phyloP scores from a whole-genome alignment of 2,888 invertebrate genomes.

The Serrognathus titanus region DNA sequence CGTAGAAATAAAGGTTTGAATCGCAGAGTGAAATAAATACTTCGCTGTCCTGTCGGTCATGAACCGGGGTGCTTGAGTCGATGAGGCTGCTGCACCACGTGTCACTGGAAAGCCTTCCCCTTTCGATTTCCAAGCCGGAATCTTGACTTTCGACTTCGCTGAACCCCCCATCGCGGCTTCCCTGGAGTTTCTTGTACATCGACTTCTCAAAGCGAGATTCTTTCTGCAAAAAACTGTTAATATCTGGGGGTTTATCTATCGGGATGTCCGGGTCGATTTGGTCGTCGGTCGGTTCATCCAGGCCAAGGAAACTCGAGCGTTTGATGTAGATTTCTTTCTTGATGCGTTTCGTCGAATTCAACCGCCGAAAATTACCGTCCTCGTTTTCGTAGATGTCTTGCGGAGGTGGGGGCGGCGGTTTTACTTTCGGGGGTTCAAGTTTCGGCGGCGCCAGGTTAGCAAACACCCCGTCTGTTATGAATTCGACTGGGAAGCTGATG shows the following conservation, averaged over 20 bases:
- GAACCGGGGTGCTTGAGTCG: slow-evolving; percentile 45
- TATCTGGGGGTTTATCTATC: slow-evolving; percentile 72
- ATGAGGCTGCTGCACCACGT: slow-evolving; percentile 54
- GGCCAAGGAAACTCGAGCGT: slow-evolving; percentile 80
- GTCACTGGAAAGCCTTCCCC: slow-evolving; percentile 53
- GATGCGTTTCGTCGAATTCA: slow-evolving; percentile 80
- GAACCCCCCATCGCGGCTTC: slow-evolving; percentile 35
- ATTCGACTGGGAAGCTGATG: slow-evolving; percentile 31
- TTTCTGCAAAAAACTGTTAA: slow-evolving; percentile 75
- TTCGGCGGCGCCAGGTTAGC: slow-evolving; percentile 42
- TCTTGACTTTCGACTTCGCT: slow-evolving; percentile 64
- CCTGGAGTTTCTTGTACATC: slow-evolving; percentile 60
- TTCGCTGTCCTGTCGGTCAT: slow-evolving; percentile 79
- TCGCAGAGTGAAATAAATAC: slow-evolving; percentile 36
- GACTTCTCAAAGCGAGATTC: slow-evolving; percentile 76
- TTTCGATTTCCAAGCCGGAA: slow-evolving; percentile 72
- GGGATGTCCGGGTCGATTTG: slow-evolving; percentile 66
- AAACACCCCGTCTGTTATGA: slow-evolving; percentile 46
- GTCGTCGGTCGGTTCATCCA: slow-evolving; percentile 70
- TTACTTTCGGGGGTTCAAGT: slow-evolving; percentile 53
- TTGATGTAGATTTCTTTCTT: slow-evolving; percentile 82
- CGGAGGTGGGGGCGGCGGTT: slow-evolving; percentile 66
- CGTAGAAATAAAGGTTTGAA: neutral
- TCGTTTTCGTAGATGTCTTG: slow-evolving; percentile 49
- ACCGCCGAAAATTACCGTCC: slow-evolving; percentile 56